Base-by-base conservation (phyloP, 2,113 vertebrate genomes). In the Dasyprocta punctata region DNA sequence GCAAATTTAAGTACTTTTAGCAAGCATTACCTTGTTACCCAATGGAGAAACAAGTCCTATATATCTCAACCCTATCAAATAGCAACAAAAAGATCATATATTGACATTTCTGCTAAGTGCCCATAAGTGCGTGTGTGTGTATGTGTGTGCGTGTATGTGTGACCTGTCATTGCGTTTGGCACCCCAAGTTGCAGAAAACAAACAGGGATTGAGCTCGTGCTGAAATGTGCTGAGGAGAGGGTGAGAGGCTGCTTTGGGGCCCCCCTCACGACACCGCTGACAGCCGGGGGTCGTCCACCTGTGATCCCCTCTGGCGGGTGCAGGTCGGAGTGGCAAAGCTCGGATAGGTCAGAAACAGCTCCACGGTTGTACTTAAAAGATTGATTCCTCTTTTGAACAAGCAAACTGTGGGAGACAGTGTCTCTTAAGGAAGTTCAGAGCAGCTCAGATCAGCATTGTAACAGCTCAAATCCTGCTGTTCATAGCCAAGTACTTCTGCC, bases 291-390 rank as follows among this genome's bases (percentile, higher is more conserved):
- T 82, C 9, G 49, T 44, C 3, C 52, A 3, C 14, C 77, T 17
- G 24, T 81, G 69, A 73, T 6, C 16, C 12, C 9, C 0, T 0
- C 14, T 12, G 33, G 14, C 44, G 8, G 52, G 67, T 16, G 5
- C 8, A 0, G 13, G 24, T n/a, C 17, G 7, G 7, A 56, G 58
- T 2, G 10, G 13, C 10, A 3, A 0, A 0, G 22, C 36, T 20
- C 26, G n/a, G 56, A 61, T 44, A 0, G 0, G 13, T 24, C 52
- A 19, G 73, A 61, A 86, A 30, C 58, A 58, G 49, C 44, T 49
- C 41, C 19, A 10, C 4, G 2, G 56, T 5, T 60, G 41, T 36
- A 10, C 28, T 41, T n/a, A 26, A 33, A 0, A n/a, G n/a, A n/a
- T n/a, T 8, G 28, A 49, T 33, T 78, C 93, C 92, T 89, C 38